Evolutionary conservation across 1,140 invertebrate species (phyloP).

Genomic region (Tyrophagus putrescentiae): DNA sequence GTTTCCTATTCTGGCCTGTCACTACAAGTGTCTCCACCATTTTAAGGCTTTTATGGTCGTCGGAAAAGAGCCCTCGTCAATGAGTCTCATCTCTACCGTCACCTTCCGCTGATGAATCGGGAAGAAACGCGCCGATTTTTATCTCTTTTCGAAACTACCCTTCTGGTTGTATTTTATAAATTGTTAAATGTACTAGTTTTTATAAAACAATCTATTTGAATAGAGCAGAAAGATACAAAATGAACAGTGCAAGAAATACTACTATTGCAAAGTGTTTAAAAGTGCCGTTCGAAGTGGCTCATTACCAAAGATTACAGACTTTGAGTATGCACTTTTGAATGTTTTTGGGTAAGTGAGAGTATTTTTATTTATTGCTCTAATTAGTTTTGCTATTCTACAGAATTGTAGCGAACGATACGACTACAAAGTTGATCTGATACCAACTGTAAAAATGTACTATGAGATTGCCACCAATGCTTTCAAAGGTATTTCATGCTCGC

Average conservation of each 20-base stretch:
- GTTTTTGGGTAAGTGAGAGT: slow-evolving; percentile 16
- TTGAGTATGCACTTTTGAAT: slow-evolving; percentile 21
- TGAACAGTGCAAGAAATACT: slow-evolving; percentile 13
- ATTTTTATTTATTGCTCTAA: not conserved
- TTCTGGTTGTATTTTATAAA: slow-evolving; percentile 14
- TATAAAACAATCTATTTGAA: not conserved
- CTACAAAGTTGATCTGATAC: slow-evolving; percentile 18
- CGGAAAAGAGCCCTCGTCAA: slow-evolving; percentile 12
- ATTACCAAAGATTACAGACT: slow-evolving; percentile 4
- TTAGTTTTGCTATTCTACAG: not conserved
- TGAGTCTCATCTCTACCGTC: slow-evolving; percentile 1
- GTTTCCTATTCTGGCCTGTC: not conserved
- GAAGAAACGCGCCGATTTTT: slow-evolving; percentile 16
- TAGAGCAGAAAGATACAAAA: slow-evolving; percentile 17
- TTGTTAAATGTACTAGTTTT: not conserved
- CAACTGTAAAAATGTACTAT: slow-evolving; percentile 21
- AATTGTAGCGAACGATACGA: slow-evolving; percentile 20
- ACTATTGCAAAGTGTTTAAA: slow-evolving; percentile 22
- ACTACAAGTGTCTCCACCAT: not conserved
- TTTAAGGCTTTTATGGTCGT: slow-evolving; percentile 1
- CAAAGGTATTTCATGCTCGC: slow-evolving; percentile 17
- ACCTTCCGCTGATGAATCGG: slow-evolving; percentile 19
- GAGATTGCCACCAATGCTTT: slow-evolving; percentile 19
- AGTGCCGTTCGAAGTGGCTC: slow-evolving; percentile 4
- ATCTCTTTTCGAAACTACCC: slow-evolving; percentile 17